A percentile compares a stretch with the other conserved stretches of the same genome.
Conservation (phyloP, 2,113 vertebrate genomes). For the Epinephelus lanceolatus region DNA sequence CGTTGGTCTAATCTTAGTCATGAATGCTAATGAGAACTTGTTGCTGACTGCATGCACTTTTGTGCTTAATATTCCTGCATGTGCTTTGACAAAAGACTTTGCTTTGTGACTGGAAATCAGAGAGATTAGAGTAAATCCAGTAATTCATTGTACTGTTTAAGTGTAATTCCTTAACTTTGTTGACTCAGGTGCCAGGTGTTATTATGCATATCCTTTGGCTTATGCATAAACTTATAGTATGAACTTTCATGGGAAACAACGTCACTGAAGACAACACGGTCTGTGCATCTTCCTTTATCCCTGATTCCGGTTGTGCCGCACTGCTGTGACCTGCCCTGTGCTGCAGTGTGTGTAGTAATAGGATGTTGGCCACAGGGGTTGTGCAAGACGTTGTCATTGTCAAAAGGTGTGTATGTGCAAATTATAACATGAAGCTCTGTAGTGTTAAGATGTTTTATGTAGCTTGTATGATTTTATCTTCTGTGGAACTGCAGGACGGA, state of each 20-base stretch:
- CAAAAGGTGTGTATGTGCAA: too few species aligned
- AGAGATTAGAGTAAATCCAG: constrained; percentile 1
- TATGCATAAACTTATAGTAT: constrained; percentile 20
- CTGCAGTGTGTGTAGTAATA: too few species aligned
- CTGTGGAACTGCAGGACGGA: too few species aligned
- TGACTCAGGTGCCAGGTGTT: not conserved
- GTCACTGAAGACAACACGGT: not conserved
- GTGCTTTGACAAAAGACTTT: not conserved
- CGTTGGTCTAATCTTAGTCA: constrained; percentile 39
- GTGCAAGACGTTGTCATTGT: too few species aligned
- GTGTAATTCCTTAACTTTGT: not conserved
- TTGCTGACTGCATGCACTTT: constrained; percentile 19
- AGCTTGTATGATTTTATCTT: too few species aligned
- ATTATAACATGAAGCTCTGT: too few species aligned
- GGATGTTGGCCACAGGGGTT: too few species aligned
- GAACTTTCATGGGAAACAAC: constrained; percentile 5
- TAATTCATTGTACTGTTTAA: not conserved
- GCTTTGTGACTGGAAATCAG: not conserved
- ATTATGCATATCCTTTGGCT: constrained; percentile 6
- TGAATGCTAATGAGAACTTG: constrained; percentile 53
- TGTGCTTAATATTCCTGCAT: constrained; percentile 9
- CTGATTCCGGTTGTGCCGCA: too few species aligned
- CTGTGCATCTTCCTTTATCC: not conserved
- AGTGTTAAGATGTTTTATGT: too few species aligned
- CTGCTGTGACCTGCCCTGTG: too few species aligned